Evolutionary conservation across 2,113 vertebrate species (phyloP).

Genomic region (Pitta sordida): DNA sequence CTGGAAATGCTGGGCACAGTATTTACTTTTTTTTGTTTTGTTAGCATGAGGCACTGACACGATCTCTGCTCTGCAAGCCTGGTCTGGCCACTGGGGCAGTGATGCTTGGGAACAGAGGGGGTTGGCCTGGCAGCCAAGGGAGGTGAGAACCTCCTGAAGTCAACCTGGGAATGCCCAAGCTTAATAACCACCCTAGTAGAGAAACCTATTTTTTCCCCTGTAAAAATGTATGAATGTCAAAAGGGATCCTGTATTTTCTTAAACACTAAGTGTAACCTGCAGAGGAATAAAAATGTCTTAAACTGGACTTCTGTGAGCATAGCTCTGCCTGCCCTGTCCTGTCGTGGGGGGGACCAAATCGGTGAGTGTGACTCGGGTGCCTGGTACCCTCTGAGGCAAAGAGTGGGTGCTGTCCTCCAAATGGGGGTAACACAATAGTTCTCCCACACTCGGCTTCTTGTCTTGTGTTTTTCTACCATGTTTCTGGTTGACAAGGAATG

Average conservation of each 20-base stretch:
- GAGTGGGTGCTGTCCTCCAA: neutral
- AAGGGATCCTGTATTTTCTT: conserved; percentile 77
- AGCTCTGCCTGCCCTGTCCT: neutral
- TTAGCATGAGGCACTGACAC: neutral
- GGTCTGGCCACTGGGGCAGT: neutral
- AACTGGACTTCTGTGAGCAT: neutral
- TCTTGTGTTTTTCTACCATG: neutral
- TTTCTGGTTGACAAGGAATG: neutral
- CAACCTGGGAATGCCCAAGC: neutral
- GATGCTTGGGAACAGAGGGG: neutral
- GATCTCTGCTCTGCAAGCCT: conserved; percentile 15
- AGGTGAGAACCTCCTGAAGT: neutral
- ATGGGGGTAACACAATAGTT: neutral
- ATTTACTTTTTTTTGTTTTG: neutral
- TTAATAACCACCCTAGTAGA: conserved; percentile 2
- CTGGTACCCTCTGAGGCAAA: neutral
- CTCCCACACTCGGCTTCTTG: neutral
- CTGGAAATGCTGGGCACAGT: conserved; percentile 11
- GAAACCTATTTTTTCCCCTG: conserved; percentile 66
- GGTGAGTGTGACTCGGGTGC: neutral
- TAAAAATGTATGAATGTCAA: conserved; percentile 68
- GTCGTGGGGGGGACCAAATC: fast-evolving
- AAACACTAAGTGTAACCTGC: conserved; percentile 61
- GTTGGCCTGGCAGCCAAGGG: neutral
- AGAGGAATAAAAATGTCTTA: conserved; percentile 55